These are phyloP conservation scores for Nanorana parkeri DNA, from an alignment of 2,113 vertebrate genomes.

Conservation along the genomic window DNA sequence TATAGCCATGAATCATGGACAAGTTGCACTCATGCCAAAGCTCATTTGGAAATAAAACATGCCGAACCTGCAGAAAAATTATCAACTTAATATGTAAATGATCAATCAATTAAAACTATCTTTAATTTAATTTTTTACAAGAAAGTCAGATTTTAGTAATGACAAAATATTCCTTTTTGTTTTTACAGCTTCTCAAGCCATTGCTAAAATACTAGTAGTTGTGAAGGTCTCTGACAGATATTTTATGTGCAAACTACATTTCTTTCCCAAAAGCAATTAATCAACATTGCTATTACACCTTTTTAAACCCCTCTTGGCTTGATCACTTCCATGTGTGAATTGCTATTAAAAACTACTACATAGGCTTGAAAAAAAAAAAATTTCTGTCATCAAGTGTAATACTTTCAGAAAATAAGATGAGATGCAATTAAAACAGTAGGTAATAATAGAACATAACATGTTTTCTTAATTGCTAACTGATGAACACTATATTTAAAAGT, in stretches of 20 bases:
- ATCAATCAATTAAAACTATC: neutral
- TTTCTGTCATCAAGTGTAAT: conserved; percentile 48
- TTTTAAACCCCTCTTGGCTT: conserved; percentile 46
- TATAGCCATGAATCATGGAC: neutral
- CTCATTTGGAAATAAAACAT: neutral
- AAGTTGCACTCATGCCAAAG: neutral
- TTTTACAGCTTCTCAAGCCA: neutral
- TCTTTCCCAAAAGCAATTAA: conserved; percentile 43
- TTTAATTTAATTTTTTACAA: neutral
- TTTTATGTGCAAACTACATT: conserved; percentile 23
- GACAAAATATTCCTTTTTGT: neutral
- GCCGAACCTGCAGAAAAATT: too few relatives aligned
- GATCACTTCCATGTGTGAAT: conserved; percentile 53
- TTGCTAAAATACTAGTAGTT: neutral
- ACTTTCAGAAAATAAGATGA: conserved; percentile 50
- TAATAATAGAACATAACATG: conserved; percentile 46
- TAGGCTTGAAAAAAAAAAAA: conserved; percentile 32
- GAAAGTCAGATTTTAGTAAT: neutral
- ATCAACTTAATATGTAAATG: too few relatives aligned
- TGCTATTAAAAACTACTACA: conserved; percentile 52
- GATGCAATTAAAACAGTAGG: conserved; percentile 51
- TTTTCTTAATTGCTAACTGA: conserved; percentile 50
- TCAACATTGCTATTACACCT: conserved; percentile 47
- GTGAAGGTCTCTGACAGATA: conserved; percentile 19
- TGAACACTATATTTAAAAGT: neutral